These are phyloP conservation scores for Notechis scutatus DNA, from an alignment of 2,113 vertebrate species.

Conservation along the genomic window DNA sequence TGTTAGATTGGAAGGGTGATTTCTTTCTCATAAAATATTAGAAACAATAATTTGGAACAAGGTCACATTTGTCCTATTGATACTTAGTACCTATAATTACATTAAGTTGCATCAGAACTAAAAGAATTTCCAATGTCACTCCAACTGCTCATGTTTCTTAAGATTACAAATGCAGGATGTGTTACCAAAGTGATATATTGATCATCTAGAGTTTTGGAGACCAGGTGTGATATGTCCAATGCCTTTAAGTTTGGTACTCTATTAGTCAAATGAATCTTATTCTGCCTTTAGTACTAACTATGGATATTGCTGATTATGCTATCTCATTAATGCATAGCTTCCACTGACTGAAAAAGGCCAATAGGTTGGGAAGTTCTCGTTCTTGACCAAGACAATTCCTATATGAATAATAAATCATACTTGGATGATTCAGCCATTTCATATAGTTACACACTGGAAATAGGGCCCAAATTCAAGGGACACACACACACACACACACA, in stretches of 20 bases:
- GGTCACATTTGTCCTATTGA: background rate
- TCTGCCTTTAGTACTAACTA: background rate
- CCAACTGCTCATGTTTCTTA: background rate
- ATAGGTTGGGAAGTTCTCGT: background rate
- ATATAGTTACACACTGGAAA: background rate
- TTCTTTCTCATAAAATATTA: background rate
- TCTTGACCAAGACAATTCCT: background rate
- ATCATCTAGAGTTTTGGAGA: background rate
- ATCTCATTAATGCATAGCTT: background rate
- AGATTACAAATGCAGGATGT: background rate
- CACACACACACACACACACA: too few relatives aligned
- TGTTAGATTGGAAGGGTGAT: background rate
- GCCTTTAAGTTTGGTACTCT: background rate
- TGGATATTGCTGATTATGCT: background rate
- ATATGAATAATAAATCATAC: background rate
- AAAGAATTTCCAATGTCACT: background rate
- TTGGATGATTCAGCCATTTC: background rate
- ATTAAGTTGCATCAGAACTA: background rate
- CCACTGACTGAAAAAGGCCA: background rate
- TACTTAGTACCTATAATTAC: background rate
- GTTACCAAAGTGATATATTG: background rate
- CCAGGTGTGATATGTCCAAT: background rate
- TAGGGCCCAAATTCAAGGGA: background rate
- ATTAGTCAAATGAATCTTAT: background rate
- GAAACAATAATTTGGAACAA: background rate